Evolutionary conservation across 2,797 vertebrate species (phyloP).

Genomic region (Smutsia temminckii): DNA sequence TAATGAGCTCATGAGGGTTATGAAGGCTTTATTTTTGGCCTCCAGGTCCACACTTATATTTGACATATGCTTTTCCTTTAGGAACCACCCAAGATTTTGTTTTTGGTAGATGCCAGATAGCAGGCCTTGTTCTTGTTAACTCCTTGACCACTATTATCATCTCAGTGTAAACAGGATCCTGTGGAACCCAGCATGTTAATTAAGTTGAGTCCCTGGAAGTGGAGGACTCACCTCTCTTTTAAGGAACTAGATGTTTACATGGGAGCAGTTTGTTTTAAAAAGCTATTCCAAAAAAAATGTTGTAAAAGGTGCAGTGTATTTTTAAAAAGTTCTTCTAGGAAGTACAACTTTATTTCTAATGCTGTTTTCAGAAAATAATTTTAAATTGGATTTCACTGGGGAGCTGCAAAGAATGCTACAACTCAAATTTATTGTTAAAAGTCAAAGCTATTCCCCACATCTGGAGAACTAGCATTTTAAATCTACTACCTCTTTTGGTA

Average conservation of each 20-base stretch:
- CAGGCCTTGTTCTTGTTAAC: slow-evolving; percentile 54
- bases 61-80: slow-evolving; percentile 24
- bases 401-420: background rate
- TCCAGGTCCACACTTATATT: slow-evolving; percentile 6
- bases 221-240: background rate
- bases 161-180: slow-evolving; percentile 48
- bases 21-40: background rate
- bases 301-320: background rate
- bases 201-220: background rate
- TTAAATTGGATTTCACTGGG: background rate
- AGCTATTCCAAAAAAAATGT: background rate
- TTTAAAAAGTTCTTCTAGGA: slow-evolving; percentile 17
- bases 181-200: background rate
- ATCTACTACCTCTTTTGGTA: background rate
- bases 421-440: background rate
- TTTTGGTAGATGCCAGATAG: slow-evolving; percentile 45
- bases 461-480: background rate
- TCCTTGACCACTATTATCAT: slow-evolving; percentile 56
- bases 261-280: slow-evolving; percentile 15
- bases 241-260: background rate
- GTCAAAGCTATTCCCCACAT: background rate
- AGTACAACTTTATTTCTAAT: background rate
- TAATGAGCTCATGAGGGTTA: background rate
- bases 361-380: slow-evolving; percentile 38
- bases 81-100: slow-evolving; percentile 17